Conservation (phyloP, 2,797 vertebrate species). For the Chelidonichthys spinosus region DNA sequence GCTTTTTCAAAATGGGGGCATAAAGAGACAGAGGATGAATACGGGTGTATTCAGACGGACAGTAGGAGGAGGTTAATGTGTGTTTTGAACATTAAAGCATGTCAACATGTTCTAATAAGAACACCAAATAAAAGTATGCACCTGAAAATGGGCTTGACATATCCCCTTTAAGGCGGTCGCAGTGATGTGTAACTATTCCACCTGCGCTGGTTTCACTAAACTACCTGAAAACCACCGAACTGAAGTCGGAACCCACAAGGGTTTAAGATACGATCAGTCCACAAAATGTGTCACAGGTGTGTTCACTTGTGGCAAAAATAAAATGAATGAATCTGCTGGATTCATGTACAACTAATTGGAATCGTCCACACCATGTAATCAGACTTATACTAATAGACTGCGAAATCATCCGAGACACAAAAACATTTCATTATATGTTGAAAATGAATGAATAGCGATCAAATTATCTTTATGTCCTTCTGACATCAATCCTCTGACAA, state of each 20-base stretch:
- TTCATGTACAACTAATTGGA: background rate
- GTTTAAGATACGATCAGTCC: background rate
- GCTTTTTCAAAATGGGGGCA: too few species aligned
- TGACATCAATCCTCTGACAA: background rate
- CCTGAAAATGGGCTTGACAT: background rate
- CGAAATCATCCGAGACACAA: conserved; percentile 5
- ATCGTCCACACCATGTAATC: background rate
- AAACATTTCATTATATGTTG: background rate
- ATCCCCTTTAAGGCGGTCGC: background rate
- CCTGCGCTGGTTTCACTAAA: background rate
- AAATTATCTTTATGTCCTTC: conserved; percentile 2
- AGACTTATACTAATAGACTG: background rate
- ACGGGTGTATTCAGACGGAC: background rate
- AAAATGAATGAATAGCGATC: conserved; percentile 8
- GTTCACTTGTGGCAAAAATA: background rate
- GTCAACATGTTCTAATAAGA: background rate
- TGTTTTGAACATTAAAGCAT: background rate
- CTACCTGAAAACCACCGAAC: background rate
- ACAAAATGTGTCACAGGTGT: background rate
- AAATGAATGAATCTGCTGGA: background rate
- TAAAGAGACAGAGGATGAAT: background rate
- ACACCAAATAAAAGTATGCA: background rate
- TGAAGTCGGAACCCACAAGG: background rate
- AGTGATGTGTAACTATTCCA: background rate
- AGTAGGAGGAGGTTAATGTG: background rate